These are phyloP conservation scores for Drosophila meridionalis DNA, from an alignment of 2,888 invertebrate genomes.

Conservation along the genomic window DNA sequence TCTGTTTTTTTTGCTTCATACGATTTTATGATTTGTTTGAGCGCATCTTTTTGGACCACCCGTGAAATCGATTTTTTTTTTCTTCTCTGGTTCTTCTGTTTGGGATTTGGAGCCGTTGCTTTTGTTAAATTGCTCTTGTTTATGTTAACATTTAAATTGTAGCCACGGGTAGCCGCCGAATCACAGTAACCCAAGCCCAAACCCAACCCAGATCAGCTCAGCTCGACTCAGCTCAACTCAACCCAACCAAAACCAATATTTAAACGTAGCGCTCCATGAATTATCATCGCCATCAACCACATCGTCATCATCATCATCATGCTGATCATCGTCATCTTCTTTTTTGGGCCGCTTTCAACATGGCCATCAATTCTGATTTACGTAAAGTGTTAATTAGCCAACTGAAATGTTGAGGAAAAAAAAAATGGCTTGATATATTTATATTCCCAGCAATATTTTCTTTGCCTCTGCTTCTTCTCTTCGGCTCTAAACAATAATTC, in stretches of 20 bases:
- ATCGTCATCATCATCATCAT: slow-evolving; percentile 43
- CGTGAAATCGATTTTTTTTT: slow-evolving; percentile 76
- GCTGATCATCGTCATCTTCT: slow-evolving; percentile 55
- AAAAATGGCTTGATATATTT: slow-evolving; percentile 14
- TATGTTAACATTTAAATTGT: slow-evolving; percentile 83
- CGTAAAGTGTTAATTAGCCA: slow-evolving; percentile 81
- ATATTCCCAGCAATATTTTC: slow-evolving; percentile 14
- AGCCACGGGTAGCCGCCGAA: slow-evolving; percentile 70
- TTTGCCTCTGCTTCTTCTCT: background rate
- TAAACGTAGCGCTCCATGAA: slow-evolving; percentile 76
- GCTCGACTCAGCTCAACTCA: slow-evolving; percentile 17
- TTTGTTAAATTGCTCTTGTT: slow-evolving; percentile 82
- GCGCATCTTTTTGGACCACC: slow-evolving; percentile 77
- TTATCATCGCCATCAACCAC: slow-evolving; percentile 75
- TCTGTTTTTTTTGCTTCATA: slow-evolving; percentile 57
- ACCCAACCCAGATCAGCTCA: slow-evolving; percentile 13
- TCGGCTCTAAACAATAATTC: slow-evolving; percentile 8
- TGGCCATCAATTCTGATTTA: slow-evolving; percentile 79
- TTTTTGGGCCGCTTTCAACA: slow-evolving; percentile 72
- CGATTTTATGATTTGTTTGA: slow-evolving; percentile 83
- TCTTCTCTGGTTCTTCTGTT: slow-evolving; percentile 12
- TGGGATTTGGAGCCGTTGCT: slow-evolving; percentile 53
- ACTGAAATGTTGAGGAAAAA: slow-evolving; percentile 39
- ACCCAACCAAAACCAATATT: slow-evolving; percentile 77
- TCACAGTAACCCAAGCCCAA: slow-evolving; percentile 13